Percentiles rank a stretch among this genome's conserved stretches.
Evolutionary conservation across 2,113 vertebrate species (phyloP).

Genomic region (Zapornia atra): DNA sequence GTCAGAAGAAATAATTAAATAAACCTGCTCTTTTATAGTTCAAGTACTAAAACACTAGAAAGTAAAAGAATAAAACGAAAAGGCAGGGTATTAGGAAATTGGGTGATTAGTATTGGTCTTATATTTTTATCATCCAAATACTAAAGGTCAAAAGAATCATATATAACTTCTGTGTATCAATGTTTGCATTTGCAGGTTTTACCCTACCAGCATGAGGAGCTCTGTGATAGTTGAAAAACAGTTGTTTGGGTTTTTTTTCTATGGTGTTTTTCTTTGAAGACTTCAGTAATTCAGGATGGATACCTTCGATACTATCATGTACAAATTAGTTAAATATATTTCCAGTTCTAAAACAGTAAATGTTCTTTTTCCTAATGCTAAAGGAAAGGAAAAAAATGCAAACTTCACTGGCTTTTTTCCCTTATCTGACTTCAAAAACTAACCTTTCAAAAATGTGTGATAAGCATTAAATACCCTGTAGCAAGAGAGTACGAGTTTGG

Average conservation of each 20-base stretch:
- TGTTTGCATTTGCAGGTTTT: not conserved
- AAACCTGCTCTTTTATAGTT: not conserved
- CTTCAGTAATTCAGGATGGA: not conserved
- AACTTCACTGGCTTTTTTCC: not conserved
- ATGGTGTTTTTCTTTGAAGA: not conserved
- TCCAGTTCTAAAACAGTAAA: not conserved
- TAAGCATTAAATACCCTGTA: not conserved
- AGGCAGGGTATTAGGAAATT: not conserved
- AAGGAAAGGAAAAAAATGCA: not conserved
- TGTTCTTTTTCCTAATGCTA: not conserved
- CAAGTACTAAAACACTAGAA: not conserved
- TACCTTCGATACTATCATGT: not conserved
- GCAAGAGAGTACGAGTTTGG: not conserved
- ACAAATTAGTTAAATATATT: not conserved
- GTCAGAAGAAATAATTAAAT: not conserved
- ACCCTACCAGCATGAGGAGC: not conserved
- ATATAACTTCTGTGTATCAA: not conserved
- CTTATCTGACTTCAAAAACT: not conserved
- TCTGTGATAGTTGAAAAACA: not conserved
- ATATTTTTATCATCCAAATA: not conserved
- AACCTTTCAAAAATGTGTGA: not conserved
- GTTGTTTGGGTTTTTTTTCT: accelerated
- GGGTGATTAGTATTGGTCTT: not conserved
- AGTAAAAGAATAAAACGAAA: not conserved
- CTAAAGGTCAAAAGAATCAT: not conserved